Evolutionary conservation across 2,797 vertebrate species (phyloP).

Genomic region (Cryptoprocta ferox): DNA sequence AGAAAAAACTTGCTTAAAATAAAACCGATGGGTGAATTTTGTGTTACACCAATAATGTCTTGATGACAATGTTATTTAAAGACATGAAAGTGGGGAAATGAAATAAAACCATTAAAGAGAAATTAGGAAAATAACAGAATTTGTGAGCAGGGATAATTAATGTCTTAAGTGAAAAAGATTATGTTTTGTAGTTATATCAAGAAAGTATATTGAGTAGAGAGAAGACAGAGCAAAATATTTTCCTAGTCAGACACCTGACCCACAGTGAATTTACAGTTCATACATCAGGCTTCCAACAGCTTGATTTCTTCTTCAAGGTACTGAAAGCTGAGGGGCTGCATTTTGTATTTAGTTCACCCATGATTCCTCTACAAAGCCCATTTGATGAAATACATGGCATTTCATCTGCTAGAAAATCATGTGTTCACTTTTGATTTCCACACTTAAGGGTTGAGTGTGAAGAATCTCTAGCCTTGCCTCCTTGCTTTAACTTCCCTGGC

Average conservation of each 20-base stretch:
- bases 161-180: not conserved
- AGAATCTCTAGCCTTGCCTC: not conserved
- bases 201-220: not conserved
- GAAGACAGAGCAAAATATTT: not conserved
- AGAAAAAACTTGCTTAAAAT: slow-evolving; percentile 29
- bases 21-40: not conserved
- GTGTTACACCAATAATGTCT: not conserved
- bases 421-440: not conserved
- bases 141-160: not conserved
- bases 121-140: not conserved
- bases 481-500: not conserved
- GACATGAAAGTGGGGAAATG: not conserved
- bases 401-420: not conserved
- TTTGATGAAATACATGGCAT: not conserved
- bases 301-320: not conserved
- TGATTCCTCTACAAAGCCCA: not conserved
- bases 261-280: not conserved
- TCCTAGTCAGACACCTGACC: not conserved
- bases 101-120: slow-evolving; percentile 13
- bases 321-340: not conserved
- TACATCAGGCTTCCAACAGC: not conserved
- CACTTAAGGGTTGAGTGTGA: not conserved
- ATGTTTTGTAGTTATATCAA: not conserved
- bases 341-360: not conserved
- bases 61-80: not conserved